Conservation (phyloP, 2,797 vertebrate species). For the Todus mexicanus region DNA sequence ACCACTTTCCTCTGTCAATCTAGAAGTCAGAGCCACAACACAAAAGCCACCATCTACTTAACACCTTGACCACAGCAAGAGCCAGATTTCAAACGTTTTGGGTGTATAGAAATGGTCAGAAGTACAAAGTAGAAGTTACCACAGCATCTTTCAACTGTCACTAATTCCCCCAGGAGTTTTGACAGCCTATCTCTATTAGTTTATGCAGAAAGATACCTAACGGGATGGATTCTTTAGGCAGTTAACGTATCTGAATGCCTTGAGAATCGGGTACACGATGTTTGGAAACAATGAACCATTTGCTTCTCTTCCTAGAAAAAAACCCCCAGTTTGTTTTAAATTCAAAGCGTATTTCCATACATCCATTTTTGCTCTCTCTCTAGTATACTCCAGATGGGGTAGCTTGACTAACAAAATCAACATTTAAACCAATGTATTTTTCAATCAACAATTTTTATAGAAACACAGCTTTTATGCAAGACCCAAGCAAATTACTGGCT, state of each 20-base stretch:
- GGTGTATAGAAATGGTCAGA: not conserved
- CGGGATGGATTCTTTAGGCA: not conserved
- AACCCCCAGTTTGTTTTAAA: not conserved
- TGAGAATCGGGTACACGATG: not conserved
- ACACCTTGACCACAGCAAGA: not conserved
- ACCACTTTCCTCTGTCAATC: not conserved
- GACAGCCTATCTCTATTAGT: not conserved
- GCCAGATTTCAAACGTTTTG: not conserved
- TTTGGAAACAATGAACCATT: not conserved
- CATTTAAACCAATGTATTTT: not conserved
- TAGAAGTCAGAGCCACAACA: not conserved
- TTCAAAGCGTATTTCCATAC: not conserved
- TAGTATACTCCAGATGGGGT: not conserved
- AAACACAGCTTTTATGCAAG: not conserved
- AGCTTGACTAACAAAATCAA: not conserved
- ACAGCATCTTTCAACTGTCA: not conserved
- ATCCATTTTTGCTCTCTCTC: not conserved
- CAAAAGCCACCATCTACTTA: not conserved
- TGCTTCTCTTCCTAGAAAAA: not conserved
- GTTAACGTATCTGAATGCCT: not conserved
- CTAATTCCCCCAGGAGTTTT: not conserved
- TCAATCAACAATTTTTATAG: not conserved
- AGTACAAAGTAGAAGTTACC: not conserved
- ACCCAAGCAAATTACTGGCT: not conserved
- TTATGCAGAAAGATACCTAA: not conserved